Base-by-base conservation (phyloP, 1,140 invertebrate species). In the Drosophila nebulosa region DNA sequence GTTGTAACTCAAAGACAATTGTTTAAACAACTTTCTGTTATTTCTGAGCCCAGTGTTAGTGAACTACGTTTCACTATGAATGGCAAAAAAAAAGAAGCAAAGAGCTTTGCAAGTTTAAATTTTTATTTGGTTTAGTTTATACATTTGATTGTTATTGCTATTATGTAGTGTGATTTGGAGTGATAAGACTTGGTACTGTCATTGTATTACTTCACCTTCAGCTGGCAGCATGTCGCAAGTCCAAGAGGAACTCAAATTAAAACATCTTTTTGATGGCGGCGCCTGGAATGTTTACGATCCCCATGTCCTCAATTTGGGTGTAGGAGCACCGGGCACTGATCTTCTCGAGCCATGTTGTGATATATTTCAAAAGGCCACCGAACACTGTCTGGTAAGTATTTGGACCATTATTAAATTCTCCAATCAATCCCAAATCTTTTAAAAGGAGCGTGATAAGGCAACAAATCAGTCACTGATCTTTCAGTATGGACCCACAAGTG, bases 261-360 rank as follows among this genome's bases (percentile, higher is more conserved):
- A 85, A 36, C 93, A 94, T 69, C 89, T 94, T 16, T 94, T 94
- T 52, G 93, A 94, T 65, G 91, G 90, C 0, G 61, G 88, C 5
- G 60, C 85, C 0, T 91, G 92, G 46, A 93, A 94, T 89, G 93
- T 94, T 7, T 94, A 94, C 55, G 86, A 92, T 22, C 71, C 84
- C 0, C 75, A 89, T 18, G 61, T 92, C 4, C 81, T 91, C 4
- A 93, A 94, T 62, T 78, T 94, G 10, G 92, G 93, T 3, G 93
- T 93, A 5, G 93, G 93, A 16, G 92, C 93, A 21, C 93, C 93
- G 4, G 93, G 93, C 4, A 93, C 93, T 18, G 93, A 94, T 72
- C 69, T 93, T 2, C 88, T 94, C 0, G 74, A 92, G 63, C 64
- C 91, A 26, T 93, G 93, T 36, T 81, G 83, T 14, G 88, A 92